Evolutionary conservation across 2,797 vertebrate species (phyloP), one percentile per base, ranked within the genome.

Genomic region (Ctenosaura bakeri): DNA sequence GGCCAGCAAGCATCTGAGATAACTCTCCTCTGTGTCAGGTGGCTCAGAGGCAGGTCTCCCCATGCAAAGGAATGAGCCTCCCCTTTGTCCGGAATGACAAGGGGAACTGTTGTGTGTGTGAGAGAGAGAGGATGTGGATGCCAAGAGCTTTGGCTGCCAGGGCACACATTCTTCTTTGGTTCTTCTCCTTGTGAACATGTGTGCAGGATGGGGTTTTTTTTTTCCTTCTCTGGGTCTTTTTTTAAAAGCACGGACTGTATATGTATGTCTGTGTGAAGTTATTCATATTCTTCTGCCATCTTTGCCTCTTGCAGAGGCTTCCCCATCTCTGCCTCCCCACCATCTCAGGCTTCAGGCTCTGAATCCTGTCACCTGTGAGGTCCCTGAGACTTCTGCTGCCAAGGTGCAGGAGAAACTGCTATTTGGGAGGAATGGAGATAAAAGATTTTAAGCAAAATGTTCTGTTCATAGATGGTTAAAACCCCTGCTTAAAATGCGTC

Each of bases 401-500:
- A 16, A 38, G 85, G 80, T 74, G 78, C 13, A 1, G 8, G 29
- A n/a, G 16, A 16, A 32, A 82, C 90, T 87, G 78, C 22, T 35
- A 76, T 92, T 94, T 80, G 59, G 77, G 71, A 93, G 90, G 85
- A 94, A 89, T 83, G 91, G 95, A 95, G 92, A 90, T 89, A 91
- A 95, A 94, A 96, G 94, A 93, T 95, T 69, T 22, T 91, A 90
- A 95, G 95, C 95, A 94, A 95, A 95, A 94, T 93, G 92, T 95
- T 83, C 96, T 96, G 95, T 95, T 95, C 91, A 91, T 95, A 95
- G 93, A 95, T 91, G 95, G 96, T 96, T 96, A 97, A 97, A 50
- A 96, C 92, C 93, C 95, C 95, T 96, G 96, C 92, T 96, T 96
- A 95, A 97, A 96, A 96, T 96, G 96, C 95, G 94, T 96, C 93